phyloP scores from a whole-genome alignment of 2,888 invertebrate genomes.

The Hypomecis atomaria region DNA sequence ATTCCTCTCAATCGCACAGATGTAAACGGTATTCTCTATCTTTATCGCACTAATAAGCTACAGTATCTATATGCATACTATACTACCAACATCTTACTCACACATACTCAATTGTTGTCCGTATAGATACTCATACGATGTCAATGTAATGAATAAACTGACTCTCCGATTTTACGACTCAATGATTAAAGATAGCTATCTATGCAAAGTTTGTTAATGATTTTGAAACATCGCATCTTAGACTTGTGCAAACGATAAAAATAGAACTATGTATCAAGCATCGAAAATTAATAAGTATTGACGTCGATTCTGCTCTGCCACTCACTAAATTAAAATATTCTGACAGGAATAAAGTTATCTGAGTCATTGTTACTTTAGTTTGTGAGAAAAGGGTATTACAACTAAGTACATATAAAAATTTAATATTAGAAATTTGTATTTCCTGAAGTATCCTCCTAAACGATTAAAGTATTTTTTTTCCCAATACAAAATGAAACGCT shows the following conservation, averaged over 20 bases:
- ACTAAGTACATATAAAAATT: too few species aligned
- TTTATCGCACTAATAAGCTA: slow-evolving; percentile 77
- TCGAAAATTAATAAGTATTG: neutral
- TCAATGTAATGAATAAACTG: slow-evolving; percentile 82
- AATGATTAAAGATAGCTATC: slow-evolving; percentile 79
- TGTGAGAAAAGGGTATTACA: too few species aligned
- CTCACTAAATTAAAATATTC: too few species aligned
- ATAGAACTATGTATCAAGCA: too few species aligned
- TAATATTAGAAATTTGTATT: too few species aligned
- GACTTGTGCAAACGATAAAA: slow-evolving; percentile 15
- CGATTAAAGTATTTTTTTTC: too few species aligned
- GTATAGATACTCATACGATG: slow-evolving; percentile 54
- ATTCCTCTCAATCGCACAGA: slow-evolving; percentile 67
- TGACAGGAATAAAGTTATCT: too few species aligned
- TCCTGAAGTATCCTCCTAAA: too few species aligned
- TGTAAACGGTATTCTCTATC: slow-evolving; percentile 61
- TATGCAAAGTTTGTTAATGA: slow-evolving; percentile 77
- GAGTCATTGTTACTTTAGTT: too few species aligned
- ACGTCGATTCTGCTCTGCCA: too few species aligned
- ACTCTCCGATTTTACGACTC: slow-evolving; percentile 82
- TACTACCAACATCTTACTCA: slow-evolving; percentile 47
- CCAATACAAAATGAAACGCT: too few species aligned
- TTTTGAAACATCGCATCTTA: slow-evolving; percentile 63
- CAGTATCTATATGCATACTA: slow-evolving; percentile 48
- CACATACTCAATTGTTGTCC: slow-evolving; percentile 51